Percentiles rank a stretch among this genome's conserved stretches.
Evolutionary conservation across 2,888 invertebrate genomes (phyloP).

Genomic region (Luperina nickerlii): DNA sequence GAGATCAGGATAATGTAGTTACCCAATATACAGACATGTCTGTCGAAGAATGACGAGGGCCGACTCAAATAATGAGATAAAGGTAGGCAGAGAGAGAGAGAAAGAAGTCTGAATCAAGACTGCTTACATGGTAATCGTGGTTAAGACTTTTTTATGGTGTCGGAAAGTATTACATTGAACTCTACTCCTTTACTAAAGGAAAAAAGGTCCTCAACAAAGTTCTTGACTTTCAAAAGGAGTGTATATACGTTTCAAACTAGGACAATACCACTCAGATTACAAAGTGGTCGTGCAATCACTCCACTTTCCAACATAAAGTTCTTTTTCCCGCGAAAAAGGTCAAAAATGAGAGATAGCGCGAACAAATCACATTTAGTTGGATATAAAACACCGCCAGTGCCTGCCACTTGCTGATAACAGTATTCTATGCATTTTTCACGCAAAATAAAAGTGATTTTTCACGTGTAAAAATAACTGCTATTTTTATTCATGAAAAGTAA

Average conservation of each 20-base stretch:
- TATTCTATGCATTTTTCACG: slow-evolving; percentile 67
- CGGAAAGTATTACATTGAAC: not conserved
- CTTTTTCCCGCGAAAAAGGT: slow-evolving; percentile 58
- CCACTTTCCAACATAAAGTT: slow-evolving; percentile 32
- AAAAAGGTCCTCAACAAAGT: not conserved
- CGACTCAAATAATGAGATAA: not conserved
- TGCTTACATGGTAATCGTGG: not conserved
- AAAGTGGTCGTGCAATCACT: slow-evolving; percentile 4
- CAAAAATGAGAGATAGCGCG: slow-evolving; percentile 65
- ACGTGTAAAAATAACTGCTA: slow-evolving; percentile 8
- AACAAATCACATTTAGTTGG: slow-evolving; percentile 70
- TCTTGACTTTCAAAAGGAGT: not conserved
- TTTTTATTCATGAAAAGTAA: slow-evolving; percentile 13
- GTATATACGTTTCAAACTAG: not conserved
- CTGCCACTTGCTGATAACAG: slow-evolving; percentile 70
- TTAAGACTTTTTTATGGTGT: not conserved
- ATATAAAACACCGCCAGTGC: slow-evolving; percentile 55
- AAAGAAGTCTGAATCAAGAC: not conserved
- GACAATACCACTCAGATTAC: slow-evolving; percentile 17
- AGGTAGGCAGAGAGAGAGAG: not conserved
- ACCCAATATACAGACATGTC: not conserved
- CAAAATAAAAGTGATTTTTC: slow-evolving; percentile 52
- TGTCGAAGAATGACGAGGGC: not conserved
- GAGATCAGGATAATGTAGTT: not conserved
- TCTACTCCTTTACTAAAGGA: not conserved